Conservation (phyloP, 2,888 invertebrate species). For the Lacanobia oleracea region DNA sequence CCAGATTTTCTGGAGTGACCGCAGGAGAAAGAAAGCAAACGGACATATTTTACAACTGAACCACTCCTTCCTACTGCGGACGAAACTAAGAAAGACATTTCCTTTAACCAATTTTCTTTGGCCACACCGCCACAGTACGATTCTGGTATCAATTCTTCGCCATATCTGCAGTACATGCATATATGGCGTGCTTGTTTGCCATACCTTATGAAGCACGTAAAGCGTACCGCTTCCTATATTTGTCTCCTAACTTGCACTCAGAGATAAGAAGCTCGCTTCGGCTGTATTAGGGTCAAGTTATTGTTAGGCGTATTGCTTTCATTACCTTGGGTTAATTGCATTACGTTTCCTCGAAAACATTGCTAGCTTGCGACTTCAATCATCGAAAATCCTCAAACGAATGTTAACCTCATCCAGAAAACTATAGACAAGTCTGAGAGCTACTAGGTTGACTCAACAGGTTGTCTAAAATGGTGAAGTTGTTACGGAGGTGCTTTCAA, state of each 20-base stretch:
- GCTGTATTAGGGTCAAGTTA: slow-evolving; percentile 46
- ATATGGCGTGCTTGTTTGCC: slow-evolving; percentile 45
- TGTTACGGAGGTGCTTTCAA: neutral
- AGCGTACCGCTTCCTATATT: slow-evolving; percentile 52
- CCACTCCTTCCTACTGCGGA: neutral
- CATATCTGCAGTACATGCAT: slow-evolving; percentile 33
- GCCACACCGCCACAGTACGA: neutral
- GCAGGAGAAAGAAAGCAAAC: neutral
- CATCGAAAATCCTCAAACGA: neutral
- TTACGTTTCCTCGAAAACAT: neutral
- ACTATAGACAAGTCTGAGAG: neutral
- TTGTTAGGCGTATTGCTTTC: slow-evolving; percentile 21
- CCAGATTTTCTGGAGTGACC: no score
- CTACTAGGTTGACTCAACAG: neutral
- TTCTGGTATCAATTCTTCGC: neutral
- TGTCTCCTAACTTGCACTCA: slow-evolving; percentile 54
- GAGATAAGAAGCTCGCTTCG: slow-evolving; percentile 49
- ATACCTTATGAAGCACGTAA: slow-evolving; percentile 37
- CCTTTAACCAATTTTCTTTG: no score
- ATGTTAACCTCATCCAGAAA: neutral
- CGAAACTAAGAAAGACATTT: neutral
- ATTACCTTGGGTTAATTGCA: slow-evolving; percentile 9
- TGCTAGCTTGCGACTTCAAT: neutral
- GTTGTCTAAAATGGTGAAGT: neutral
- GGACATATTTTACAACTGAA: neutral